These are phyloP conservation scores for Ferrisia virgata DNA, from an alignment of 2,888 invertebrate genomes.

Conservation along the genomic window DNA sequence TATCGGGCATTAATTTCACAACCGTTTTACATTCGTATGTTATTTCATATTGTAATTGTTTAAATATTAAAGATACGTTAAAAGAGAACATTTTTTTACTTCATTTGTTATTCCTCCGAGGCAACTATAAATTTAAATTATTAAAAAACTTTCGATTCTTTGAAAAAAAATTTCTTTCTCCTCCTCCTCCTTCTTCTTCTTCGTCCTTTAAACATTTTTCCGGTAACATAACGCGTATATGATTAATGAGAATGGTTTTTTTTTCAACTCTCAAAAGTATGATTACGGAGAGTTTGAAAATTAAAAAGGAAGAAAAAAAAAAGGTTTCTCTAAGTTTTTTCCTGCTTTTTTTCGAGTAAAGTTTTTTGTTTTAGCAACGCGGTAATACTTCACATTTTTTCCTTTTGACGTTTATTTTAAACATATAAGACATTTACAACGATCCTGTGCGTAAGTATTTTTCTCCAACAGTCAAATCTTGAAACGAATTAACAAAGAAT, in stretches of 20 bases:
- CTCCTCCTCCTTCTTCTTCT: background rate
- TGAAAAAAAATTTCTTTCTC: background rate
- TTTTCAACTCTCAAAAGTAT: background rate
- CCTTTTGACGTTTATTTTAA: background rate
- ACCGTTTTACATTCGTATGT: background rate
- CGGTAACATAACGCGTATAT: background rate
- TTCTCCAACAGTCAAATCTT: background rate
- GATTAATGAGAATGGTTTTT: background rate
- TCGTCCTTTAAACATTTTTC: background rate
- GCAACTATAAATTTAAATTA: conserved; percentile 5
- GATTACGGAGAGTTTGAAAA: background rate
- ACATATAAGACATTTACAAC: conserved; percentile 2
- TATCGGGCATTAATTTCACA: background rate
- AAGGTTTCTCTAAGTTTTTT: background rate
- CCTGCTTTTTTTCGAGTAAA: background rate
- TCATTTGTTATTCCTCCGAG: background rate
- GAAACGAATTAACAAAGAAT: background rate
- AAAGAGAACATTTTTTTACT: background rate
- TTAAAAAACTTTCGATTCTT: conserved; percentile 9
- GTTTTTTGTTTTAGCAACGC: conserved; percentile 9
- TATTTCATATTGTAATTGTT: background rate
- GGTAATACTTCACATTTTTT: background rate
- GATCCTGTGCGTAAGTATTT: background rate
- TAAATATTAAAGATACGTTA: background rate
- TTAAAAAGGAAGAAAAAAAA: background rate